Base-by-base conservation (phyloP, 2,113 vertebrate species). In the Platichthys flesus region DNA sequence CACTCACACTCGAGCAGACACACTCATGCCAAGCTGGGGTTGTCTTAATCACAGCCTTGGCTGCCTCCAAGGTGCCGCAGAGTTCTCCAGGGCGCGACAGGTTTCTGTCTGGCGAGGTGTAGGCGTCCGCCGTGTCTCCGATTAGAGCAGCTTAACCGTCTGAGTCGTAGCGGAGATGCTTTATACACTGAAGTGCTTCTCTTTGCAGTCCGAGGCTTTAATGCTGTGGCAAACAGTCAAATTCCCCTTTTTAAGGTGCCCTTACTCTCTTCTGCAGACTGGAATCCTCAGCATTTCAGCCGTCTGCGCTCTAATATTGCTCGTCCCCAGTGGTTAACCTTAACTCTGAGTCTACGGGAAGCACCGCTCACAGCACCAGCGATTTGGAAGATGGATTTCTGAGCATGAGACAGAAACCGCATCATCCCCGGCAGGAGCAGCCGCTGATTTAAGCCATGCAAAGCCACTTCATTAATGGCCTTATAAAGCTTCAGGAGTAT, bases 41-140 rank as follows among this genome's bases (percentile, higher is more conserved):
- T 40, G 61, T 20, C 67, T 58, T 74, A 85, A 83, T 88, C 82
- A 85, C 73, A 71, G 74, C 67, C 79, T 74, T 83, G 82, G 78
- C 83, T 66, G 71, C 65, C 74, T 85, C 62, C 40, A 0, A 23
- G 62, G 61, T 71, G 78, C 78, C 58, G 67, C 56, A 0, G 31
- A 63, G 58, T 76, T 49, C 47, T 71, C 70, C 67, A 62, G 78
- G 83, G 78, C 16, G 24, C 64, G 55, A 81, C 86, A 75, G 76
- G 69, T 76, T 76, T 81, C 74, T 83, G 77, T 81, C 79, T 85
- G 71, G 66, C 60, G 18, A 45, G 28, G 56, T 70, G 68, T 5
- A 5, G 55, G 24, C 20, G 5, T 49, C 58, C 45, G 16, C 57
- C 26, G 24, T 78, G 70, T 71, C 69, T 68, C 79, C 80, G 76